Evolutionary conservation across 1,140 invertebrate species (phyloP).

Genomic region (Drosophila paulistorum): DNA sequence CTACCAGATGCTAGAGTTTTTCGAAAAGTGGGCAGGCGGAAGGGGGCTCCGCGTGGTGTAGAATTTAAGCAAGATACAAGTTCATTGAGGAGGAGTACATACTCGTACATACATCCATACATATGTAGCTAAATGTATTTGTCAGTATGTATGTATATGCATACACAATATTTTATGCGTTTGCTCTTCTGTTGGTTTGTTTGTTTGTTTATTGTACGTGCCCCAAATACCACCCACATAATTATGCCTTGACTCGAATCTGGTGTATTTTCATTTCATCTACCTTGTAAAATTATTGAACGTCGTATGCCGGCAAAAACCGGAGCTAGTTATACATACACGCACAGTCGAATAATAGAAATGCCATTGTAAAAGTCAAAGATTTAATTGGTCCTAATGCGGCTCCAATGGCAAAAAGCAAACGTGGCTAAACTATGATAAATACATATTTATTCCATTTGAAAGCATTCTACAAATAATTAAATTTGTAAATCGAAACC

Average conservation of each 20-base stretch:
- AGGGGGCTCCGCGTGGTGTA: not conserved
- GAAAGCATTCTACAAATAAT: not conserved
- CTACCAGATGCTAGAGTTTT: slow-evolving; percentile 1
- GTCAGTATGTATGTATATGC: not conserved
- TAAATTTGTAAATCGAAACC: not conserved
- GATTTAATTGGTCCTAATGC: slow-evolving; percentile 54
- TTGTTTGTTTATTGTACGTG: slow-evolving; percentile 53
- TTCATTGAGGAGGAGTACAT: slow-evolving; percentile 3
- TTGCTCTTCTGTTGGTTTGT: slow-evolving; percentile 34
- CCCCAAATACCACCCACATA: slow-evolving; percentile 60
- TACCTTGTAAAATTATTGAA: slow-evolving; percentile 55
- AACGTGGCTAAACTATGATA: slow-evolving; percentile 40
- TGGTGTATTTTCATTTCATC: slow-evolving; percentile 12
- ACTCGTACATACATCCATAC: not conserved
- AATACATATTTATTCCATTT: not conserved
- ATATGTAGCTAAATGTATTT: not conserved
- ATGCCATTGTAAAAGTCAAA: slow-evolving; percentile 42
- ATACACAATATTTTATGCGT: slow-evolving; percentile 55
- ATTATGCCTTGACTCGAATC: slow-evolving; percentile 41
- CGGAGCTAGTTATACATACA: slow-evolving; percentile 31
- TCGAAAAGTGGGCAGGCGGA: not conserved
- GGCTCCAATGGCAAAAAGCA: slow-evolving; percentile 52
- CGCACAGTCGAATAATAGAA: slow-evolving; percentile 50
- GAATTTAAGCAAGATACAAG: slow-evolving; percentile 11
- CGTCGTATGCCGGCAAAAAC: slow-evolving; percentile 25